These are phyloP conservation scores for Nemoura dubitans DNA, from an alignment of 2,888 invertebrate species.

Conservation along the genomic window DNA sequence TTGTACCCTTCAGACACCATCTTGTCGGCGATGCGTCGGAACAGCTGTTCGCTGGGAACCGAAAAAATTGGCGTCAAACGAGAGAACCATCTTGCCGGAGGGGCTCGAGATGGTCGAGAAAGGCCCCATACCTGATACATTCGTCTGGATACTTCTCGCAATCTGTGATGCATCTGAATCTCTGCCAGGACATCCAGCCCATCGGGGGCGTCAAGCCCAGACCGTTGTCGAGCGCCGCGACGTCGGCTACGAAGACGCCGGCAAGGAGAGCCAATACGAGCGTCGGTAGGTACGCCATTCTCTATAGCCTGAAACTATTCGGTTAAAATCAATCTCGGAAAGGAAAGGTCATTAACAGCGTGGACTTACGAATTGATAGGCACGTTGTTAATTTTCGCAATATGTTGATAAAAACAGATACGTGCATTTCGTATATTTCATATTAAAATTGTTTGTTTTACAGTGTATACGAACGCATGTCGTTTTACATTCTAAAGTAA, in stretches of 20 bases:
- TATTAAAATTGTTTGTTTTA: too few species aligned
- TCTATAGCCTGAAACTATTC: not conserved
- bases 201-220: constrained; percentile 74
- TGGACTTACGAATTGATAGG: too few species aligned
- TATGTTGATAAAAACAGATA: too few species aligned
- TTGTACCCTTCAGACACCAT: constrained; percentile 74
- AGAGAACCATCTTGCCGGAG: too few species aligned
- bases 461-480: too few species aligned
- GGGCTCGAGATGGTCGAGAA: too few species aligned
- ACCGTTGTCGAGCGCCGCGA: constrained; percentile 66
- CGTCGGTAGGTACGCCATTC: not conserved
- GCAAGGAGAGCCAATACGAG: not conserved
- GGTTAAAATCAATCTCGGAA: too few species aligned
- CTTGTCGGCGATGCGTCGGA: constrained; percentile 69
- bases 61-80: too few species aligned
- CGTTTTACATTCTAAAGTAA: too few species aligned
- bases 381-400: too few species aligned
- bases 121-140: constrained; percentile 73
- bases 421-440: too few species aligned
- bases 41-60: constrained; percentile 67
- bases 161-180: constrained; percentile 72
- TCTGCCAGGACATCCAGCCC: constrained; percentile 78
- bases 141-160: constrained; percentile 71
- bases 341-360: too few species aligned
- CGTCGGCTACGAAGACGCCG: not conserved